Percentiles rank a stretch among this genome's conserved stretches.
Evolutionary conservation across 2,888 invertebrate genomes (phyloP).

Genomic region (Heteropelma amictum): DNA sequence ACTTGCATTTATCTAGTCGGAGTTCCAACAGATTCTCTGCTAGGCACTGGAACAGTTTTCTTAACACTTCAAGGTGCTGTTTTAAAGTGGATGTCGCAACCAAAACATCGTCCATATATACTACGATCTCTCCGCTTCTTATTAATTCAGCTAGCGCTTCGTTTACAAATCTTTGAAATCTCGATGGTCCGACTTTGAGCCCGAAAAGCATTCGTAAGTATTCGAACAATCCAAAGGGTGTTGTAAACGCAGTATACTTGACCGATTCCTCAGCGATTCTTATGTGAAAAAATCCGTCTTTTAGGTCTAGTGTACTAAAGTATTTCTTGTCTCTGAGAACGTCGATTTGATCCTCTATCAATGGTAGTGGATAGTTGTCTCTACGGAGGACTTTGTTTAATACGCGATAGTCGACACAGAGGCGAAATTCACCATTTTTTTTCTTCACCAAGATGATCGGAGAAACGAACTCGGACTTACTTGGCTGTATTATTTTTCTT

Average conservation of each 20-base stretch:
- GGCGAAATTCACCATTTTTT: slow-evolving; percentile 33
- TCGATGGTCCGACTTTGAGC: slow-evolving; percentile 22
- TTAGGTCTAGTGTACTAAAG: slow-evolving; percentile 45
- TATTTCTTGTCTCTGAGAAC: slow-evolving; percentile 30
- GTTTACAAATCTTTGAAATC: slow-evolving; percentile 30
- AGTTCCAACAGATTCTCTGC: slow-evolving; percentile 45
- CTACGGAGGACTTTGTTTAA: slow-evolving; percentile 22
- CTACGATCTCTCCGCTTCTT: slow-evolving; percentile 34
- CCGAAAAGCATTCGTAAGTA: slow-evolving; percentile 49
- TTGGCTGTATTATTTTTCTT: slow-evolving; percentile 43
- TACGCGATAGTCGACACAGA: slow-evolving; percentile 42
- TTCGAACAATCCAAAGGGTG: slow-evolving; percentile 51
- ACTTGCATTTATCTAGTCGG: slow-evolving; percentile 56
- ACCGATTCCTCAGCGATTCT: slow-evolving; percentile 42
- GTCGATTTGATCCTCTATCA: slow-evolving; percentile 43
- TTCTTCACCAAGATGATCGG: slow-evolving; percentile 49
- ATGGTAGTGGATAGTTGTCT: slow-evolving; percentile 51
- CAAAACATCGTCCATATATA: slow-evolving; percentile 52
- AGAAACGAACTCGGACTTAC: slow-evolving; percentile 48
- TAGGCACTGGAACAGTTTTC: slow-evolving; percentile 30
- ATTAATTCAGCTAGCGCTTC: slow-evolving; percentile 31
- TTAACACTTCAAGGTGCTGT: slow-evolving; percentile 38
- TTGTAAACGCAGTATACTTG: slow-evolving; percentile 55
- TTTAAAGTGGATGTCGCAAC: slow-evolving; percentile 44
- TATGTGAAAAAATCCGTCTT: slow-evolving; percentile 55